Base-by-base conservation (phyloP, 2,888 invertebrate species). In the Pandemis heparana region DNA sequence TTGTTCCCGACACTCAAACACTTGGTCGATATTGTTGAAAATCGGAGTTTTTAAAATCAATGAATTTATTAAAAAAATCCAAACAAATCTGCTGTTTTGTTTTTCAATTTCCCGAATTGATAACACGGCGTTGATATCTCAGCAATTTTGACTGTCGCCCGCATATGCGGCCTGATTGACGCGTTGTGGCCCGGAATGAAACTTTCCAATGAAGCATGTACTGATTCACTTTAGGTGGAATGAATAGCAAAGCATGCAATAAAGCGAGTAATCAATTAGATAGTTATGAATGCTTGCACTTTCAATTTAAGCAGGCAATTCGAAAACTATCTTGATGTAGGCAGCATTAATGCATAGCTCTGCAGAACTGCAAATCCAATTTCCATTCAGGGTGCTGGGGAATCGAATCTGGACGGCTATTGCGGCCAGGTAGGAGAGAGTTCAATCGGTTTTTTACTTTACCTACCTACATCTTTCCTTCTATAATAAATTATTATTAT, bases 341-440 rank as follows among this genome's bases (percentile, higher is more conserved):
- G 78, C 74, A 81, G 82, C 81, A 85, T 88, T 88, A 91, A 88
- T 89, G 89, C 89, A 88, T 85, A 87, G 85, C 87, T 85, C 83
- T 82, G 87, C 88, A 87, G 86, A 89, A 87, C 87, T 88, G 88
- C 83, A 89, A 92, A 92, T 91, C 85, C 89, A 89, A 91, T 92
- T 91, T 88, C 88, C 87, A 90, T 90, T 89, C 85, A 86, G 85
- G 87, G 86, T 83, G 83, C 83, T 80, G 78, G 82, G 82, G 87
- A 91, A 90, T 89, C 89, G 91, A 90, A 91, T 91, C 87, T 85
- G 86, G 86, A 83, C 85, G 86, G 77, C 89, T 89, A 92, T 92
- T 92, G 91, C 89, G 91, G 91, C 85, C 83, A 88, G 90, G 87
- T 89, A 87, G 85, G 87, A 86, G 82, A 82, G 85, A 85, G 83